These are phyloP conservation scores for Ptychochromis oligacanthus DNA, from an alignment of 2,113 vertebrate species.

Conservation along the genomic window DNA sequence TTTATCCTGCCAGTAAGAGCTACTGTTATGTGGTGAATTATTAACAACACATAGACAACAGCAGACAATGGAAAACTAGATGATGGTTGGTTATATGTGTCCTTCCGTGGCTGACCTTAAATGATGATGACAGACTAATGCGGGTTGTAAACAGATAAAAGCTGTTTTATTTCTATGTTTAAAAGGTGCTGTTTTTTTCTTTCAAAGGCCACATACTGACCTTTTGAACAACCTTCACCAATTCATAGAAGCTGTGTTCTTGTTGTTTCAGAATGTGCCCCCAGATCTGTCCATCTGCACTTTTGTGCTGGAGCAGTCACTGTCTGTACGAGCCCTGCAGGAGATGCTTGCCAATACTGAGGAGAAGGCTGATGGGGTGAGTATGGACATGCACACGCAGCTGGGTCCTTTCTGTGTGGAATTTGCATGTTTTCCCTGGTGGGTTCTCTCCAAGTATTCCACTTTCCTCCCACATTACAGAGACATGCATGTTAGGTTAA, in stretches of 20 bases:
- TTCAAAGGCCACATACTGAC: not conserved
- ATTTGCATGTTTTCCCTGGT: not conserved
- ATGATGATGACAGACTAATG: no score
- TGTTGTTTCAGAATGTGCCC: conserved; percentile 90
- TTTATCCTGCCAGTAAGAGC: no score
- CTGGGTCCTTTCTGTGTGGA: not conserved
- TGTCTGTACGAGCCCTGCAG: conserved; percentile 94
- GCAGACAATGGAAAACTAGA: no score
- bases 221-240: no score
- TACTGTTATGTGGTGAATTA: no score
- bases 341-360: conserved; percentile 96
- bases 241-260: not conserved
- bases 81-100: no score
- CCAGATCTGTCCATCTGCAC: conserved; percentile 97
- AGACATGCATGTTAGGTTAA: not conserved
- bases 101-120: no score
- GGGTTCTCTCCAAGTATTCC: not conserved
- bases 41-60: no score
- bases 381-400: conserved; percentile 39
- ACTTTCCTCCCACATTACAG: not conserved
- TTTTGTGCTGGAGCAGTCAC: conserved; percentile 95
- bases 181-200: not conserved
- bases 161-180: not conserved
- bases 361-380: conserved; percentile 91
- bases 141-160: no score